Base-by-base conservation (phyloP, 2,113 vertebrate genomes). In the Callorhinus ursinus region DNA sequence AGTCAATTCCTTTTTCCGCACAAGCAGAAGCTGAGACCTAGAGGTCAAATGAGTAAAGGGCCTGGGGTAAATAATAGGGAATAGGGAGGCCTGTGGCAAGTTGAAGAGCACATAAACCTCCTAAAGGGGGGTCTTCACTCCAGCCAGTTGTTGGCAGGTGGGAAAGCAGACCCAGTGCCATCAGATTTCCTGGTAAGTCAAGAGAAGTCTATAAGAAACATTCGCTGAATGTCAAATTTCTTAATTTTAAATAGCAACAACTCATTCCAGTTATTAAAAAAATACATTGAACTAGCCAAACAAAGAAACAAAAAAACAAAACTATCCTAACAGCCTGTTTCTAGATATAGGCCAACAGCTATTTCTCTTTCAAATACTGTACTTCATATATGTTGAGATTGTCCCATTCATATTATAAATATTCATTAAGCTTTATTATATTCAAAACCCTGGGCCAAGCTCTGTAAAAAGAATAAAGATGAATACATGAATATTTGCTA, bases 181-280 rank as follows among this genome's bases (percentile, higher is more conserved):
- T 55, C 1, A 28, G 46, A 19, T 59, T 77, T 79, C 59, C 42
- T 63, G 15, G 2, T 69, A 10, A 63, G 14, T 83, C 31, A 87
- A 59, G 39, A 85, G 14, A 63, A 49, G 2, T 39, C 26, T 77
- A 28, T 69, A 82, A 51, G 5, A 59, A 51, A 15, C 82, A 85
- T 36, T 79, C 51, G 1, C 31, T 84, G 49, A 49, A 67, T 77
- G 10, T 55, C 71, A 67, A 55, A 72, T 53, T 51, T 83, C 28
- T 93, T 81, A 33, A 76, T 49, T 74, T 93, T 65, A 93, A 87
- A 36, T 9, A 51, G 15, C 76, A 42, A 15, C 4, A 90, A 67
- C n/a, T 90, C 19, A 76, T 55, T 86, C 26, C 14, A 84, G 19
- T 83, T 94, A 93, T 74, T 81, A 51, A 24, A 79, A 72, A 81